A percentile compares a stretch with the other conserved stretches of the same genome.
These are phyloP conservation scores for Gulo gulo DNA, from an alignment of 2,113 vertebrate genomes.

Conservation along the genomic window DNA sequence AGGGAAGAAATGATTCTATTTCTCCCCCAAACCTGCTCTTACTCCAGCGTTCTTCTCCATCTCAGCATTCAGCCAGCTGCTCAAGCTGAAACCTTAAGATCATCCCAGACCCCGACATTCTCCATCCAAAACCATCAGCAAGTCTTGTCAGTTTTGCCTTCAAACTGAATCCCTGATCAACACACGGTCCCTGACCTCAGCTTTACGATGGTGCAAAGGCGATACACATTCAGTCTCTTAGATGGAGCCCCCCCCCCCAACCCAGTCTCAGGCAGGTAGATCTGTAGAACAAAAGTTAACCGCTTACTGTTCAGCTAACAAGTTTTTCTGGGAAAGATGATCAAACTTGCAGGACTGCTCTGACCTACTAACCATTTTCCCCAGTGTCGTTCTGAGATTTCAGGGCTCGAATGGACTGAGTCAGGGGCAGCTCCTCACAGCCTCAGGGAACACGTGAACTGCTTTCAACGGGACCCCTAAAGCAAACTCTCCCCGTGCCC, in stretches of 20 bases:
- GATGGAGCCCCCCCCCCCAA: neutral
- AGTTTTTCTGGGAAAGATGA: neutral
- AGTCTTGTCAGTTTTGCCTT: neutral
- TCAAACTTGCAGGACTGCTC: neutral
- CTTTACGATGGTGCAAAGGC: neutral
- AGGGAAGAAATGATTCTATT: neutral
- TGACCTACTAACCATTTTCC: neutral
- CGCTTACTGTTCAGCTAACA: neutral
- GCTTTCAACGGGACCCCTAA: neutral
- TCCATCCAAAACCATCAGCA: neutral
- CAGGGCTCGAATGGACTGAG: neutral
- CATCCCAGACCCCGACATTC: fast-evolving
- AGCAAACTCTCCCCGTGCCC: neutral
- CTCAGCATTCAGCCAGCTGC: neutral
- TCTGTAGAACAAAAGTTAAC: neutral
- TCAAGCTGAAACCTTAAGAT: neutral
- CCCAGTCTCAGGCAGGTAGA: neutral
- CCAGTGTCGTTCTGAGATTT: neutral
- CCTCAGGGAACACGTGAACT: neutral
- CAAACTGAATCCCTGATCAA: neutral
- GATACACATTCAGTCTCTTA: neutral
- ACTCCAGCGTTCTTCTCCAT: neutral
- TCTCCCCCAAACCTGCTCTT: neutral
- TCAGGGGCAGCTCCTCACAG: neutral
- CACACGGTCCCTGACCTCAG: neutral